Conservation (phyloP, 2,113 vertebrate genomes). For the Clinocottus analis region DNA sequence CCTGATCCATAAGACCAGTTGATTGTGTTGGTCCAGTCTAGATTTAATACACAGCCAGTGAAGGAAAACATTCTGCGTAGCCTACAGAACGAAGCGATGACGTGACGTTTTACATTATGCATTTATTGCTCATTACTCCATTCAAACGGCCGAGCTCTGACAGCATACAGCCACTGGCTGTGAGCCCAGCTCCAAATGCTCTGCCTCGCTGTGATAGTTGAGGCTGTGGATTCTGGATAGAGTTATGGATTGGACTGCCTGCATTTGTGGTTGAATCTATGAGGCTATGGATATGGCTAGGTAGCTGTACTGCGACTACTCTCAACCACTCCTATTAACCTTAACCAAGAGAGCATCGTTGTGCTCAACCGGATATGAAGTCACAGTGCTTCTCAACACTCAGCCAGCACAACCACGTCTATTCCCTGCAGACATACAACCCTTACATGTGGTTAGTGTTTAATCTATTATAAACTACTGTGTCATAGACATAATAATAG, state of each 20-base stretch:
- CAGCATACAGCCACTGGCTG: not conserved
- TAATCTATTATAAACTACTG: not conserved
- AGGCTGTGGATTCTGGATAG: not conserved
- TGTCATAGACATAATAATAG: not conserved
- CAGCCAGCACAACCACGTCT: not conserved
- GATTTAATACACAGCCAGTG: not conserved
- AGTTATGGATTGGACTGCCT: not conserved
- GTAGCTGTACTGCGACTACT: not conserved
- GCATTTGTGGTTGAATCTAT: conserved; percentile 7
- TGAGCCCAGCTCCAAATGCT: not conserved
- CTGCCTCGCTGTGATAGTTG: not conserved
- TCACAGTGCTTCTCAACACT: not conserved
- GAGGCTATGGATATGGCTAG: not conserved
- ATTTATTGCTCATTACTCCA: not conserved
- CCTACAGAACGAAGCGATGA: not conserved
- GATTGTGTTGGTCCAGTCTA: not conserved
- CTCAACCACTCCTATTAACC: not conserved
- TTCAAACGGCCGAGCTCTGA: not conserved
- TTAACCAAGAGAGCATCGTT: not conserved
- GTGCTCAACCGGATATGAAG: not conserved
- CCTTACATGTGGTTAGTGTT: not conserved
- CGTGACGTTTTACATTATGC: not conserved
- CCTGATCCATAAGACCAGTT: not conserved
- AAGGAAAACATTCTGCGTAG: not conserved
- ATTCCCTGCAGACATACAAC: not conserved